Evolutionary conservation across 2,888 invertebrate species (phyloP), one percentile per base, ranked within the genome.

Genomic region (Lucinisca nassula): DNA sequence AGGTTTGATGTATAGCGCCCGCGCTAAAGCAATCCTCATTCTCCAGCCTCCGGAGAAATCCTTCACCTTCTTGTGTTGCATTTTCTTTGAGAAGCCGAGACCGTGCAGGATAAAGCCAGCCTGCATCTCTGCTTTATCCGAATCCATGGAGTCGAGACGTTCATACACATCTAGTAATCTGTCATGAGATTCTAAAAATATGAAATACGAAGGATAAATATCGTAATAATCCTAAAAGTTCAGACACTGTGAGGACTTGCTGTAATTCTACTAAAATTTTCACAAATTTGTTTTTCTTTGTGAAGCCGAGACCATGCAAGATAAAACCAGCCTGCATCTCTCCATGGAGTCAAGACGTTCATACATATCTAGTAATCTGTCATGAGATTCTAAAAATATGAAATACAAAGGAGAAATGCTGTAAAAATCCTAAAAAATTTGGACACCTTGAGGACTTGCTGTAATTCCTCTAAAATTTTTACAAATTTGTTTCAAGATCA

Each of bases 91-190:
- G 96, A 99, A 99, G 24, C 99, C 99, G 30, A 99, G 97, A 97
- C 99, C 99, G 96, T 99, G 98, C 14, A 99, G 97, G 93, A 99
- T 99, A 95, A 98, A 98, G 0, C 99, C 99, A 8, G 99, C 99
- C 90, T 98, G 97, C 0, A 98, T 98, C 96, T 99, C 98, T 0
- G 99, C 99, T 51, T 98, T 98, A 95, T 99, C 99, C 0, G 99
- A 99, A 89, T 98, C 98, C 96, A 99, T 98, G 92, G 99, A 99
- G 90, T 99, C 99, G 93, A 99, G 97, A 32, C 99, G 97, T 94
- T 99, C 99, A 96, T 99, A 99, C 35, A 99, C 97, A 96, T 99
- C 99, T 98, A 99, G 98, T 92, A 99, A 97, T 96, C 99, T 98
- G 94, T 99, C 99, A 96, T 99, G 99, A 79, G 98, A 97, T 95